Conservation (phyloP, 2,113 vertebrate genomes). For the Solea solea region DNA sequence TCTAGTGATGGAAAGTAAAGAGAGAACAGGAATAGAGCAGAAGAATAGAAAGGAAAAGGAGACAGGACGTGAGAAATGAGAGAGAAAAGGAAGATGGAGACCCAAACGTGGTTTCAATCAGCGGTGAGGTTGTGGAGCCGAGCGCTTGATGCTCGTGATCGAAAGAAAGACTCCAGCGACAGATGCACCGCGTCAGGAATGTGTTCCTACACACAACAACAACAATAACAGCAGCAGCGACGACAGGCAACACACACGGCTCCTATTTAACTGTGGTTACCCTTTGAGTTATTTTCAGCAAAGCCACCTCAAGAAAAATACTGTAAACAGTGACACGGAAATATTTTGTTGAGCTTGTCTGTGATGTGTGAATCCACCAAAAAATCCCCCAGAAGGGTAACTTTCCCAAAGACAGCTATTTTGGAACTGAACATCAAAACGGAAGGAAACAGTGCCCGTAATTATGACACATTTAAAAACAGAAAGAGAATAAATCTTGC, state of each 20-base stretch:
- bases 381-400: slow-evolving; percentile 29
- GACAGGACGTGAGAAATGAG: background rate
- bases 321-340: slow-evolving; percentile 61
- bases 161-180: slow-evolving; percentile 52
- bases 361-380: slow-evolving; percentile 24
- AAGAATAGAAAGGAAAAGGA: background rate
- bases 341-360: slow-evolving; percentile 35
- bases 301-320: slow-evolving; percentile 63
- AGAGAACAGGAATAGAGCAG: background rate
- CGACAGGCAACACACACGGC: slow-evolving; percentile 61
- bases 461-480: no score
- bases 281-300: slow-evolving; percentile 61
- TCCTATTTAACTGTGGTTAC: slow-evolving; percentile 74
- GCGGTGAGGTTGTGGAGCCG: slow-evolving; percentile 50
- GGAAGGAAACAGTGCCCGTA: no score
- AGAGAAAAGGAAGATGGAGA: slow-evolving; percentile 30
- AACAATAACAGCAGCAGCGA: background rate
- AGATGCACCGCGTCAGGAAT: slow-evolving; percentile 70
- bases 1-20: background rate
- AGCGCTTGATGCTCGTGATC: slow-evolving; percentile 66
- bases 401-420: slow-evolving; percentile 7
- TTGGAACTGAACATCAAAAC: no score
- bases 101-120: slow-evolving; percentile 76
- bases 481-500: no score
- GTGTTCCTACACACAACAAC: slow-evolving; percentile 50